Base-by-base conservation (phyloP, 2,113 vertebrate species). In the Ceyx melanurus region DNA sequence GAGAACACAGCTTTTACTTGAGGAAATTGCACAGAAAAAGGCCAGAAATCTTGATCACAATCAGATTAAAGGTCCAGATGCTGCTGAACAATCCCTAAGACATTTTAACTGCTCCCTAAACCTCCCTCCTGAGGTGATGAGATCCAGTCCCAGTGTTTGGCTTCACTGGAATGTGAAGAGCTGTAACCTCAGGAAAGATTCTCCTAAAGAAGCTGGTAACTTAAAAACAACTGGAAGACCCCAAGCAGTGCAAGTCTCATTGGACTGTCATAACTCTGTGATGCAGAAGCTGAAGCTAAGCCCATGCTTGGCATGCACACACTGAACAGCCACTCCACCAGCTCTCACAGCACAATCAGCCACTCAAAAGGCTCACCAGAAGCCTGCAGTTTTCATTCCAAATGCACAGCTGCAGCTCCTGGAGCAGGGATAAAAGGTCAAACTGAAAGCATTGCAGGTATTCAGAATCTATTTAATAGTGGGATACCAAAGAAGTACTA, bases 381-480 rank as follows among this genome's bases (percentile, higher is more conserved):
- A 86, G 62, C 15, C 3, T 54, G 80, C 82, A 29, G 48, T 21
- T 58, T 35, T 40, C 86, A 72, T 45, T 73, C 93, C n/a, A 22
- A 77, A 89, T 66, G 72, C 94, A 57, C 61, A 82, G 71, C 77
- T 76, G 28, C 6, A 7, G 42, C 70, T 82, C 40, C 82, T n/a
- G 23, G 51, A 40, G 76, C 6, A 85, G 1, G 0, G 93, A 93
- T 84, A 96, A 85, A 96, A 97, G 1, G 90, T 50, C 91, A 96
- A 96, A 97, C 84, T n/a, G 81, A 97, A 95, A 95, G 86, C 86
- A 45, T 86, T 86, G 86, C 58, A 88, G 82, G 86, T 91, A 80
- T 86, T 97, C 93, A 95, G 20, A 73, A 86, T 94, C 91, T 95
- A 96, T 96, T 97, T 96, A 97, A 96, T 96, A 97, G 68, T 90